Conservation (phyloP, 2,888 invertebrate species). For the Willowsia nigromaculata region DNA sequence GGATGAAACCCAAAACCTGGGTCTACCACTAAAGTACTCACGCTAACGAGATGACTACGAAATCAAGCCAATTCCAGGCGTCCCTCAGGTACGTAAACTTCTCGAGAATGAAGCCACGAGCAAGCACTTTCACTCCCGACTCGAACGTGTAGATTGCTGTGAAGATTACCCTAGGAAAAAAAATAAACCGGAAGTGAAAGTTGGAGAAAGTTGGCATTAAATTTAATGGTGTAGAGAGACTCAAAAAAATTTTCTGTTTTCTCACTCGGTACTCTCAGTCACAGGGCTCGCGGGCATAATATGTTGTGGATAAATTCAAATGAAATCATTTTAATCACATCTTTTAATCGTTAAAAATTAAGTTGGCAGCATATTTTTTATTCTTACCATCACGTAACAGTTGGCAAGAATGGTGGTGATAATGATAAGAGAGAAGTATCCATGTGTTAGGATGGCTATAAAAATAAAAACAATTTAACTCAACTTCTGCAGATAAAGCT, state of each 20-base stretch:
- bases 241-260: too few relatives aligned
- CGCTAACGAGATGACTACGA: not conserved
- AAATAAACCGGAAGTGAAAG: not conserved
- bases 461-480: too few relatives aligned
- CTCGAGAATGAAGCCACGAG: not conserved
- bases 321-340: too few relatives aligned
- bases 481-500: too few relatives aligned
- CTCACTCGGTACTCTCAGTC: conserved; percentile 98
- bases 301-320: too few relatives aligned
- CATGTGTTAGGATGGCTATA: conserved; percentile 99
- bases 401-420: conserved; percentile 99
- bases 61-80: conserved; percentile 20
- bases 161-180: not conserved
- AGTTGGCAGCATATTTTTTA: too few relatives aligned
- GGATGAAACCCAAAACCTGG: too few relatives aligned
- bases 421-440: conserved; percentile 98
- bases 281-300: conserved; percentile 97
- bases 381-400: conserved; percentile 99
- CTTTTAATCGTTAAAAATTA: too few relatives aligned
- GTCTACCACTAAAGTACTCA: too few relatives aligned
- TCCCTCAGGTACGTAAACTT: conserved; percentile 6
- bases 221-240: too few relatives aligned
- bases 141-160: conserved; percentile 18
- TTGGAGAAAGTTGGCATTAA: too few relatives aligned
- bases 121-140: conserved; percentile 24